phyloP scores from a whole-genome alignment of 2,113 vertebrate genomes.

The Pagrus major region DNA sequence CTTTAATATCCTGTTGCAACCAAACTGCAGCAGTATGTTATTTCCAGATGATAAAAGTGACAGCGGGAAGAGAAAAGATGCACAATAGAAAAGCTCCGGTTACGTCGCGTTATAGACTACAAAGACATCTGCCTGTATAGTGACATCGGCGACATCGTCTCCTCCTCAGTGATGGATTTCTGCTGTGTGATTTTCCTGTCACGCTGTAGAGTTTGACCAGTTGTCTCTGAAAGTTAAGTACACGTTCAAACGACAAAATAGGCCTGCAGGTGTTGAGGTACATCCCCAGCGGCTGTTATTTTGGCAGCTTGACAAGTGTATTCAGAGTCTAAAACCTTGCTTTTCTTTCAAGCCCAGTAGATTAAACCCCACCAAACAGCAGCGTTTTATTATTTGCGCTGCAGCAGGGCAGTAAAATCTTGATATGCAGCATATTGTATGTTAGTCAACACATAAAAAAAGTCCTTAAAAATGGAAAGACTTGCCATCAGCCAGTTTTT shows the following conservation, averaged over 20 bases:
- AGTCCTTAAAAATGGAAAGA: background rate
- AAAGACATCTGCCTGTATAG: background rate
- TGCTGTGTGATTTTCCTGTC: slow-evolving; percentile 24
- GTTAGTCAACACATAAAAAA: background rate
- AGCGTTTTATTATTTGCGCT: background rate
- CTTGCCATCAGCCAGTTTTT: background rate
- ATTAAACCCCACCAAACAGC: background rate
- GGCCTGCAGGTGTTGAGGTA: background rate
- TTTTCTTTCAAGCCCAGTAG: background rate
- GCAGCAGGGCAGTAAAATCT: background rate
- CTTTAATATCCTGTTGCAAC: slow-evolving; percentile 32
- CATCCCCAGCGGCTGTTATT: background rate
- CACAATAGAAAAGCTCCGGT: slow-evolving; percentile 21
- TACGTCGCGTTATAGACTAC: background rate
- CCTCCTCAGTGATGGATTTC: background rate
- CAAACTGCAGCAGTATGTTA: background rate
- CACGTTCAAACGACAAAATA: background rate
- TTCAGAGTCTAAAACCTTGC: background rate
- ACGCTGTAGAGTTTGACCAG: background rate
- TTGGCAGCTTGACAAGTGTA: background rate
- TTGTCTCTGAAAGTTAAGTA: slow-evolving; percentile 15
- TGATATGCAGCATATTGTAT: background rate
- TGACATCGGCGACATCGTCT: background rate
- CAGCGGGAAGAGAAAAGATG: background rate
- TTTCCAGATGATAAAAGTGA: slow-evolving; percentile 8